These are phyloP conservation scores for Ectemnius continuus DNA, from an alignment of 2,888 invertebrate genomes.

Conservation along the genomic window DNA sequence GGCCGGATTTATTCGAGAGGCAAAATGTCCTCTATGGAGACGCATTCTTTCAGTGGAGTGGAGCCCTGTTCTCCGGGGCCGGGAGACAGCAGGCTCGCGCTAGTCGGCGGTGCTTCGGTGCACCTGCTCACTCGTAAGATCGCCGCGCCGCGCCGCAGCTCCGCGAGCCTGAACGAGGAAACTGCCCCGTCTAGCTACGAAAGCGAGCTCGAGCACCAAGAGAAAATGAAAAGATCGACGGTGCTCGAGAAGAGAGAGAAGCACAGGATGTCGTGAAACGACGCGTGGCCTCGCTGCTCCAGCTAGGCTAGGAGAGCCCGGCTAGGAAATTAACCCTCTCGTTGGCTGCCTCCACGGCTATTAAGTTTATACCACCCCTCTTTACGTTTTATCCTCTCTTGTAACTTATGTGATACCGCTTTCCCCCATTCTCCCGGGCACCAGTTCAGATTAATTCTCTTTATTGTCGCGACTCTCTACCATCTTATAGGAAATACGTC, in stretches of 20 bases:
- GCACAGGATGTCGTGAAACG: conserved; percentile 38
- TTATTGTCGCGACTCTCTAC: conserved; percentile 19
- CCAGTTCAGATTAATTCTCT: neutral
- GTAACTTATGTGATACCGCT: neutral
- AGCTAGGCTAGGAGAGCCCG: neutral
- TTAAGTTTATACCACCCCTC: neutral
- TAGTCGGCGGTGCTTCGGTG: conserved; percentile 39
- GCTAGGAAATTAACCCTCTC: conserved; percentile 1
- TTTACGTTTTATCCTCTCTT: neutral
- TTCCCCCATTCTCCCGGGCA: neutral
- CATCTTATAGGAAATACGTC: conserved; percentile 28
- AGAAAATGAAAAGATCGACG: conserved; percentile 22
- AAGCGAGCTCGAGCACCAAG: neutral
- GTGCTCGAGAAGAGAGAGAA: conserved; percentile 24
- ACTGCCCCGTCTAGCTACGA: conserved; percentile 7
- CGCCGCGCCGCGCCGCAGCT: conserved; percentile 45
- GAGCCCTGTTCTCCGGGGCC: conserved; percentile 41
- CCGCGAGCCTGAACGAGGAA: conserved; percentile 16
- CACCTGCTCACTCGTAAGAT: conserved; percentile 58
- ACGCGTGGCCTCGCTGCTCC: conserved; percentile 34
- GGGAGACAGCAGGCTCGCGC: neutral
- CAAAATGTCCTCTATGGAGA: conserved; percentile 16
- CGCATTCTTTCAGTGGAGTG: too few species aligned
- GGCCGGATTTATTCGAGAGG: conserved; percentile 51
- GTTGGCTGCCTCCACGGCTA: neutral